Evolutionary conservation across 2,113 vertebrate genomes (phyloP), one percentile per base, ranked within the genome.

Genomic region (Pavo muticus): DNA sequence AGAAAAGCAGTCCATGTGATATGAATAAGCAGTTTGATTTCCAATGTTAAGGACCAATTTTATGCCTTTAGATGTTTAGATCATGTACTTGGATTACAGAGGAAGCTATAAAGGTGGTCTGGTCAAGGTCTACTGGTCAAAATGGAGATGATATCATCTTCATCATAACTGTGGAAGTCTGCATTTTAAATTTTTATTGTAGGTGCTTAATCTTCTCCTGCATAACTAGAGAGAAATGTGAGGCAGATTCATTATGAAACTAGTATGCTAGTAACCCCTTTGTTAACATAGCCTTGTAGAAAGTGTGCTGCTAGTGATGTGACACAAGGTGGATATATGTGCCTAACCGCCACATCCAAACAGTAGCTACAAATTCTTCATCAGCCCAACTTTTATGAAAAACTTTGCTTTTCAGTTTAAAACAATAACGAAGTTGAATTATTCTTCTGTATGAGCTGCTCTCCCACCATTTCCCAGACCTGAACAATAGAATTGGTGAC

Each of bases 21-120:
- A 21, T 67, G 93, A 84, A 59, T 54, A 39, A 91, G 50, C 76
- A 78, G 47, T 39, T 84, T 81, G 50, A 78, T 92, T 94, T 79
- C 35, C 52, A 74, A 56, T 1, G 1, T 29, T 39, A 52, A 39
- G 44, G 57, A 65, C 11, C 9, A 18, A 1, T 82, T 85, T 87
- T 40, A 48, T 78, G 67, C 35, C 14, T 78, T 72, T 11, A 37
- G 65, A 56, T 37, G 19, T 64, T 83, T 74, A 76, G 71, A 50
- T 57, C 70, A 29, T 25, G 10, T 35, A 45, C 27, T 45, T 10
- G 35, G 39, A 24, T 70, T 91, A 18, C 17, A 40, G 60, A 64
- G 65, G 75, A 63, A 81, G 11, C 35, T 88, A 39, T 42, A 39
- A 79, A 45, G 27, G 11, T 48, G 35, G 39, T 39, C 67, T 70